Base-by-base conservation (phyloP, 2,888 invertebrate species). In the Argyresthia goedartella region DNA sequence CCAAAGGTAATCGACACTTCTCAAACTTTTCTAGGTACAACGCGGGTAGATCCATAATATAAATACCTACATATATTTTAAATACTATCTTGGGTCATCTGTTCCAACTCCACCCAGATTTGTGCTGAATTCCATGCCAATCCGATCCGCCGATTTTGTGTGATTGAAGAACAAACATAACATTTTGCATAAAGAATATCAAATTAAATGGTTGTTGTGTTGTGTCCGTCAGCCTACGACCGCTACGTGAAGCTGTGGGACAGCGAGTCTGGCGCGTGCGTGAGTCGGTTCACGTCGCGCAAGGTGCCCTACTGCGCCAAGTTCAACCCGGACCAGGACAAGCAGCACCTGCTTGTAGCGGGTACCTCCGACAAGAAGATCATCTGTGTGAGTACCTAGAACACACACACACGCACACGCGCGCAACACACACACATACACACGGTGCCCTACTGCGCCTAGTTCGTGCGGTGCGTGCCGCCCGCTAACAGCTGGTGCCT, bases 341-440 rank as follows among this genome's bases (percentile, higher is more conserved):
- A 99, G 65, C 99, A 99, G 67, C 94, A 99, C 79, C 88, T 99
- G 25, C 99, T 99, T 86, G 97, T 99, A 1, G 97, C 98, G 49
- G 99, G 99, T 53, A 99, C 98, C 1, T 97, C 98, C 0, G 99
- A 99, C 71, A 99, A 99, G 81, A 99, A 99, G 87, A 99, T 99
- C 60, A 95, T 99, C 67, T 99, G 98, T 75, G 96, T 97, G 82
- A 91, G 95, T 91, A 43, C 39, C 10, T 39, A 39, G 4, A 4
- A 39, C n/a, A 39, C 39, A 39, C n/a, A 11, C 39, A 39, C n/a
- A 39, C 39, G 8, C 96, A 49, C 90, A 97, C 52, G 99, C 99
- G 81, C 10, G 36, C 7, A 36, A 39, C 39, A 39, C n/a, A 11
- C 39, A 39, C n/a, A 39, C 39, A 39, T 96, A 49, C 90, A 97